phyloP scores from a whole-genome alignment of 2,888 invertebrate species.

The Spatulosminthurus flaviceps region DNA sequence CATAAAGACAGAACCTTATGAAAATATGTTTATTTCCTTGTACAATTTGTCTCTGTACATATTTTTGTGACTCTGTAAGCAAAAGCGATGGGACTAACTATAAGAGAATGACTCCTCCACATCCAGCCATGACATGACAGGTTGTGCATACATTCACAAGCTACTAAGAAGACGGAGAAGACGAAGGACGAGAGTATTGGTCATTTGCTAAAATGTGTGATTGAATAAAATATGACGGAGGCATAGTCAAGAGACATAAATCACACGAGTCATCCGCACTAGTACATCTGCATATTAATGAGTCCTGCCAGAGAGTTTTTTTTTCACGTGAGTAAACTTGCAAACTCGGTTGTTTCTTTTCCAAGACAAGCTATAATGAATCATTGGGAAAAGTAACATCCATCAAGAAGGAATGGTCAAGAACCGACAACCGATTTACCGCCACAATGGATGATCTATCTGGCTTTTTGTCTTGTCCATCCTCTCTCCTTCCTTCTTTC shows the following conservation, averaged over 20 bases:
- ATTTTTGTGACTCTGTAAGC: neutral
- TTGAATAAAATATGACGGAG: constrained; percentile 56
- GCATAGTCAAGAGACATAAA: constrained; percentile 55
- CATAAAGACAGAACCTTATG: neutral
- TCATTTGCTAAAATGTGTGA: constrained; percentile 56
- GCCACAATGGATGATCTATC: constrained; percentile 50
- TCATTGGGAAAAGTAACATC: constrained; percentile 53
- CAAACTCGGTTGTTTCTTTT: constrained; percentile 19
- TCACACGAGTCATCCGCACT: constrained; percentile 51
- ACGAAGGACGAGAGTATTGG: constrained; percentile 29
- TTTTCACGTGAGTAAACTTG: constrained; percentile 43
- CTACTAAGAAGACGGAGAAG: too few species aligned
- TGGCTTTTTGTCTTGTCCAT: constrained; percentile 35
- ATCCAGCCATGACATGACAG: constrained; percentile 40
- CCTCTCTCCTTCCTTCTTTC: constrained; percentile 27
- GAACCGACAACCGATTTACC: constrained; percentile 47
- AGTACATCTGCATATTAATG: constrained; percentile 56
- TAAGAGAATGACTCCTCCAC: too few species aligned
- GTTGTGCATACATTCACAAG: neutral
- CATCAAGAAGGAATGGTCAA: constrained; percentile 43
- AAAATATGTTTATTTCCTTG: constrained; percentile 25
- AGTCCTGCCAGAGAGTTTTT: constrained; percentile 49
- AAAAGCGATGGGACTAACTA: too few species aligned
- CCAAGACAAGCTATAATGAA: constrained; percentile 49
- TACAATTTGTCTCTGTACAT: constrained; percentile 11